These are phyloP conservation scores for Romanogobio albipinnatus DNA, from an alignment of 2,113 vertebrate genomes.

Conservation along the genomic window DNA sequence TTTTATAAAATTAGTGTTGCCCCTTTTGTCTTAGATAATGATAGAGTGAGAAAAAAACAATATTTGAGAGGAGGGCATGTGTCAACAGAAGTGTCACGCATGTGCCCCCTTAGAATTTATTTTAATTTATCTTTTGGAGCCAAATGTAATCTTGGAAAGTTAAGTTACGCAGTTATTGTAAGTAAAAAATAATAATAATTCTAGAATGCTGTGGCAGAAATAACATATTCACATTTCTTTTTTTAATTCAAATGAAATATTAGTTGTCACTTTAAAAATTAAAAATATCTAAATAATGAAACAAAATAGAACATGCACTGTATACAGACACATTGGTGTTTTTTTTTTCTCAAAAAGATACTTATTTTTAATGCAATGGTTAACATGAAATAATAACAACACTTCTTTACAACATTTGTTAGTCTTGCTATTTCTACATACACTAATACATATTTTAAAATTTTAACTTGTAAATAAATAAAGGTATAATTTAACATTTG, in stretches of 20 bases:
- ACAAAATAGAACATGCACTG: neutral
- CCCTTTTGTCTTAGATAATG: conserved; percentile 17
- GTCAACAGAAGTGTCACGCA: neutral
- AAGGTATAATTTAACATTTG: neutral
- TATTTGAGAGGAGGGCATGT: neutral
- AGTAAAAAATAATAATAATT: neutral
- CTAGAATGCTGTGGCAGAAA: neutral
- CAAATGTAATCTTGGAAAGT: neutral
- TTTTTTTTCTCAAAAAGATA: neutral
- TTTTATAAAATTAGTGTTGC: conserved; percentile 61
- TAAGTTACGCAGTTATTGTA: neutral
- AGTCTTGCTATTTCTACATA: neutral
- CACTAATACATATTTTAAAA: neutral
- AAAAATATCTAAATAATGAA: too few relatives aligned
- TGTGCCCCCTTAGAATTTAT: neutral
- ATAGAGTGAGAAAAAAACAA: neutral
- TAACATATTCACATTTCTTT: neutral
- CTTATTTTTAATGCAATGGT: neutral
- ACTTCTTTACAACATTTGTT: neutral
- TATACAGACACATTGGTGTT: neutral
- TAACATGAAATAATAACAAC: neutral
- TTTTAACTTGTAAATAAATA: neutral
- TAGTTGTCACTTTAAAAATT: neutral
- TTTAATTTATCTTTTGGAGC: neutral
- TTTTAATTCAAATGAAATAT: neutral